These are phyloP conservation scores for Saguinus imperator DNA, from an alignment of 2,113 vertebrate species.

Conservation along the genomic window DNA sequence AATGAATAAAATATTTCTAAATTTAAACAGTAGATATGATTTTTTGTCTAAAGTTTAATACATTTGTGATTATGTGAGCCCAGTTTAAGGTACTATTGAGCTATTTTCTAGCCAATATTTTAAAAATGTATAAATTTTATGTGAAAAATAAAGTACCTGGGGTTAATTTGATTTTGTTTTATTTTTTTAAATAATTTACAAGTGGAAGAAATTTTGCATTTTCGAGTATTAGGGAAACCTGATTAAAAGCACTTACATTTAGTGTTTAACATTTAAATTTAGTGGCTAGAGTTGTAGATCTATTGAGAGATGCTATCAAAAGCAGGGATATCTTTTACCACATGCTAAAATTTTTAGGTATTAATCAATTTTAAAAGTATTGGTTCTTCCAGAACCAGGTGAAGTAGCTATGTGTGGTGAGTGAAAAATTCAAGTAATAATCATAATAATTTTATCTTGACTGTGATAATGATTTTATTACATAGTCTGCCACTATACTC, in stretches of 20 bases:
- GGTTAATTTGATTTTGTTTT: background rate
- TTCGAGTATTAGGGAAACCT: background rate
- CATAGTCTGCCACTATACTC: background rate
- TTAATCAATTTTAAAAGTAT: background rate
- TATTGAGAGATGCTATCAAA: background rate
- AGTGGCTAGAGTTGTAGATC: background rate
- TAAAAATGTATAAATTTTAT: background rate
- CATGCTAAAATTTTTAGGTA: background rate
- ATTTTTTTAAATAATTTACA: constrained; percentile 6
- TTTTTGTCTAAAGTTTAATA: background rate
- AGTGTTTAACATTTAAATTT: background rate
- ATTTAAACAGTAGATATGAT: background rate
- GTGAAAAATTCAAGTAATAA: background rate
- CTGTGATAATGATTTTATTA: background rate
- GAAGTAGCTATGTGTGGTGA: rapidly evolving
- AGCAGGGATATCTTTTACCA: background rate
- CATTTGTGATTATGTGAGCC: background rate
- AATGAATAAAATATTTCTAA: background rate
- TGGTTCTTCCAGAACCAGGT: background rate
- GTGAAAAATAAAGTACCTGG: background rate
- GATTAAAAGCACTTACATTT: background rate
- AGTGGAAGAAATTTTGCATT: background rate
- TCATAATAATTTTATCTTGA: background rate
- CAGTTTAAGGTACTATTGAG: background rate
- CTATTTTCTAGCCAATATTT: background rate